Conservation (phyloP, 2,113 vertebrate species). For the Syrrhaptes paradoxus region DNA sequence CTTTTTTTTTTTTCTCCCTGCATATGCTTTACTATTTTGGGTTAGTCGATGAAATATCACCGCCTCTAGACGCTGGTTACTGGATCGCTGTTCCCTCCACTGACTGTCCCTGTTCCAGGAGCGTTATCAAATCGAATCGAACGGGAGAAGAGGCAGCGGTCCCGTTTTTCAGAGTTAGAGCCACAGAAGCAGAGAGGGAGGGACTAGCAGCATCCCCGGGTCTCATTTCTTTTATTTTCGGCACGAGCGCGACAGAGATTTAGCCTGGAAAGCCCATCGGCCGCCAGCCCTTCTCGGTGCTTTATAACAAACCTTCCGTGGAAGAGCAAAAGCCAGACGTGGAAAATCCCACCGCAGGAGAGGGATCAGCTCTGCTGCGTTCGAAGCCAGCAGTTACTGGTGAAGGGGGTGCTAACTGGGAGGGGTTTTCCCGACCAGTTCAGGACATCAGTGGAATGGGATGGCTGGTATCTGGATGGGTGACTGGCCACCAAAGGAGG, state of each 20-base stretch:
- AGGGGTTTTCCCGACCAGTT: neutral
- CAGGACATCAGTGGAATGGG: neutral
- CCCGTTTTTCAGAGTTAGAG: neutral
- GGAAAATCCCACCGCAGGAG: neutral
- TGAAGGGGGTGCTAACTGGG: neutral
- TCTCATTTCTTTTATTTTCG: neutral
- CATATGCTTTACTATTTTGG: slow-evolving; percentile 68
- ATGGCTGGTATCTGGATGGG: neutral
- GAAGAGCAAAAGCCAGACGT: neutral
- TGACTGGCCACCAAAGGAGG: too few species aligned
- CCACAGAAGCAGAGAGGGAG: neutral
- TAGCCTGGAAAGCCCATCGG: neutral
- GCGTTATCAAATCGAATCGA: neutral
- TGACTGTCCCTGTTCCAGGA: neutral
- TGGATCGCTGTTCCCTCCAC: neutral
- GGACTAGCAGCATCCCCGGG: neutral
- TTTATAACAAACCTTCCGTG: neutral
- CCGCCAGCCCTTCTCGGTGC: neutral
- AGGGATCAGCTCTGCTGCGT: accelerated
- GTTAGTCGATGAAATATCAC: slow-evolving; percentile 1
- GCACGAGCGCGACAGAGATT: accelerated
- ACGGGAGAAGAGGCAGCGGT: neutral
- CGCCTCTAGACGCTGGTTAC: slow-evolving; percentile 42
- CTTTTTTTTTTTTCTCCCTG: neutral
- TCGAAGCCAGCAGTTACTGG: neutral